Conservation (phyloP, 1,140 invertebrate species). For the Sycobia sp. region DNA sequence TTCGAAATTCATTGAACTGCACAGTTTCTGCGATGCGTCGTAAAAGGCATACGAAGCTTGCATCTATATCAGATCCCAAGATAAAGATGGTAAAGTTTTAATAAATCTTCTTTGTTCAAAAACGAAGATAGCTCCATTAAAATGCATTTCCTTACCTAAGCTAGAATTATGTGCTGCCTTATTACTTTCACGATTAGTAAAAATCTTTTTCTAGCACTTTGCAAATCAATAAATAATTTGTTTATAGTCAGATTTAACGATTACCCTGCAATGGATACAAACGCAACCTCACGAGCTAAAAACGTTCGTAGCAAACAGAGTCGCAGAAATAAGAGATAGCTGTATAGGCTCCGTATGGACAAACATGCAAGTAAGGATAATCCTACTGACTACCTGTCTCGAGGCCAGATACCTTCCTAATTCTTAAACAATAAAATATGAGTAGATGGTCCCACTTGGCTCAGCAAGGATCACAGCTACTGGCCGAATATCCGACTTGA, state of each 20-base stretch:
- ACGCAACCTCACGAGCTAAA: constrained; percentile 9
- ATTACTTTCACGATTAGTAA: too few relatives aligned
- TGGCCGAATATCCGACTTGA: neutral
- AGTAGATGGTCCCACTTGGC: constrained; percentile 8
- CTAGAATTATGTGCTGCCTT: neutral
- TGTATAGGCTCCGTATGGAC: too few relatives aligned
- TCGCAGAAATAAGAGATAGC: constrained; percentile 40
- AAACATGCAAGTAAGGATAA: constrained; percentile 35
- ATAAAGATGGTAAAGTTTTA: neutral
- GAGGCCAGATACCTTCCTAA: constrained; percentile 13
- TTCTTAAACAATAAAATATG: constrained; percentile 12
- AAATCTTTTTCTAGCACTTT: neutral
- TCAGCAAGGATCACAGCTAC: neutral
- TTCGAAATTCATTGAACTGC: neutral
- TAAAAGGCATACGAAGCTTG: neutral
- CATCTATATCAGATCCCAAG: neutral
- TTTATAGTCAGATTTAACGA: constrained; percentile 24
- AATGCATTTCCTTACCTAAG: neutral
- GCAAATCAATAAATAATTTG: neutral
- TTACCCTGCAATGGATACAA: constrained; percentile 21
- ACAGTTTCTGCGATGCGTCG: neutral
- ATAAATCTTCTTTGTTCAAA: neutral
- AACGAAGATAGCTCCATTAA: neutral
- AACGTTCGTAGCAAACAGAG: constrained; percentile 30
- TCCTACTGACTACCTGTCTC: constrained; percentile 41